Conservation (phyloP, 2,797 vertebrate genomes). For the Hipposideros larvatus region DNA sequence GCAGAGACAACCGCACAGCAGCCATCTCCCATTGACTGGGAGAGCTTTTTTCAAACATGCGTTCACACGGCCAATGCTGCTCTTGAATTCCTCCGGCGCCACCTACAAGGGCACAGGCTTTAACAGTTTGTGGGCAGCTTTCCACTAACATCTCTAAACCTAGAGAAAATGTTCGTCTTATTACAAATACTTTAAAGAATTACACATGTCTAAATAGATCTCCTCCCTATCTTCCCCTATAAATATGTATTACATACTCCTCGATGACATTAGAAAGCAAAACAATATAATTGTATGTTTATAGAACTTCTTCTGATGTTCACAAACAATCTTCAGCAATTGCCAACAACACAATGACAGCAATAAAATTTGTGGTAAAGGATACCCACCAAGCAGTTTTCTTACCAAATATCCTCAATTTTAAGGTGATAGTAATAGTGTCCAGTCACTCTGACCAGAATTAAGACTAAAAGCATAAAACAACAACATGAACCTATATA, state of each 20-base stretch:
- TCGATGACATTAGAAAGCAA: constrained; percentile 41
- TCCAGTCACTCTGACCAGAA: constrained; percentile 43
- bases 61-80: constrained; percentile 96
- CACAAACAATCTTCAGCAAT: constrained; percentile 49
- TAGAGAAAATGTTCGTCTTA: constrained; percentile 52
- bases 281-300: constrained; percentile 59
- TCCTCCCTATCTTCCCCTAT: background rate
- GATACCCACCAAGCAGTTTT: constrained; percentile 10
- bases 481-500: constrained; percentile 47
- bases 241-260: constrained; percentile 19
- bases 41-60: constrained; percentile 97
- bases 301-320: constrained; percentile 50
- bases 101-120: constrained; percentile 89
- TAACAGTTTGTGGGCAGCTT: constrained; percentile 59
- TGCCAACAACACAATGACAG: constrained; percentile 38
- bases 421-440: constrained; percentile 48
- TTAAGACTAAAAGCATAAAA: constrained; percentile 31
- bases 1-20: constrained; percentile 98
- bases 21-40: constrained; percentile 98
- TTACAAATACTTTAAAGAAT: constrained; percentile 51
- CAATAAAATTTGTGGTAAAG: constrained; percentile 10
- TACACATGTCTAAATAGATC: constrained; percentile 44
- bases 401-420: constrained; percentile 54
- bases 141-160: constrained; percentile 28
- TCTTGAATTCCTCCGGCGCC: constrained; percentile 99